A percentile compares a stretch with the other conserved stretches of the same genome.
phyloP scores from a whole-genome alignment of 2,888 invertebrate genomes.

The Trichogramma dendrolimi region DNA sequence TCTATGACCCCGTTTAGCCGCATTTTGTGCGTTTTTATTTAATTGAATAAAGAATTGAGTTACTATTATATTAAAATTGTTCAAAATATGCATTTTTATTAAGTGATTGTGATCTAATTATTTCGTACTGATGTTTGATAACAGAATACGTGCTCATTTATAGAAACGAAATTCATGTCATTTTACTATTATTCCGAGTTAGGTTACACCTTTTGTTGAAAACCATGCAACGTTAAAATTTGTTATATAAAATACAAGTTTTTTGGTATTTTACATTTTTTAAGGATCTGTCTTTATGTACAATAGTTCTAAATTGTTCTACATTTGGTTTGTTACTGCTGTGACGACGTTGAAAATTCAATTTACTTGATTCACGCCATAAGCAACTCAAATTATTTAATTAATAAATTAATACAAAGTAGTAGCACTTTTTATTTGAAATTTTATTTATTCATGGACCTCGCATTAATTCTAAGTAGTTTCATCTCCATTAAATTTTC shows the following conservation, averaged over 20 bases:
- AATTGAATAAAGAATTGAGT: slow-evolving; percentile 14
- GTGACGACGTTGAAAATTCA: too few relatives aligned
- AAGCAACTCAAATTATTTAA: too few relatives aligned
- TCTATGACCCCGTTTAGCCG: slow-evolving; percentile 25
- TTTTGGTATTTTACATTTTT: slow-evolving; percentile 3
- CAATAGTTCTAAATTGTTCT: too few relatives aligned
- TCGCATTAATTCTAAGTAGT: too few relatives aligned
- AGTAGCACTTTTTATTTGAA: too few relatives aligned
- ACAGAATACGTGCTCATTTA: slow-evolving; percentile 19
- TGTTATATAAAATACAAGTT: too few relatives aligned
- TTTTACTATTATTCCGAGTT: slow-evolving; percentile 5
- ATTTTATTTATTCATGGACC: too few relatives aligned
- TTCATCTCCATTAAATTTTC: too few relatives aligned
- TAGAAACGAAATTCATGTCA: slow-evolving; percentile 19
- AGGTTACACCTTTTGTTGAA: too few relatives aligned
- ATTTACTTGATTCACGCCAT: too few relatives aligned
- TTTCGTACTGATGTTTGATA: slow-evolving; percentile 20
- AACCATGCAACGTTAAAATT: too few relatives aligned
- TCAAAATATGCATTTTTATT: slow-evolving; percentile 29
- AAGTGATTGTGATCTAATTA: slow-evolving; percentile 30
- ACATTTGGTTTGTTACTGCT: too few relatives aligned
- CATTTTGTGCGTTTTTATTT: slow-evolving; percentile 18
- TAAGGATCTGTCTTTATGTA: background rate
- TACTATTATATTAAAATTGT: slow-evolving; percentile 24
- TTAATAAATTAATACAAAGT: background rate